Conservation (phyloP, 2,888 invertebrate species). For the Slavum lentiscoides region DNA sequence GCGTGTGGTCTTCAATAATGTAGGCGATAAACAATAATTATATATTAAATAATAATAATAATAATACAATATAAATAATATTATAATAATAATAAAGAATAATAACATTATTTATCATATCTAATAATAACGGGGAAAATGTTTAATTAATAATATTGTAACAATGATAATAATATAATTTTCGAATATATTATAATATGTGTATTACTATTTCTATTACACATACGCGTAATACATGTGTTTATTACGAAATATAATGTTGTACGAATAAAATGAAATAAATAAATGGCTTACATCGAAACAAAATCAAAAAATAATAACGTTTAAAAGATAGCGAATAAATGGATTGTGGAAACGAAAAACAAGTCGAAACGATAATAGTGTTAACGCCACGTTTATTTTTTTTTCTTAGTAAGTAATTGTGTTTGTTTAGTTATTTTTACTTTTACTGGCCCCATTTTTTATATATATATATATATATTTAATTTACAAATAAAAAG, state of each 20-base stretch:
- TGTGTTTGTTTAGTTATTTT: neutral
- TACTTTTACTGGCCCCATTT: slow-evolving; percentile 46
- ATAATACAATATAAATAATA: neutral
- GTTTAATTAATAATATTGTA: slow-evolving; percentile 4
- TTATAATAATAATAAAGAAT: neutral
- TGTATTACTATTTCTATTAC: too few relatives aligned
- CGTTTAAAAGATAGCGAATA: slow-evolving; percentile 15
- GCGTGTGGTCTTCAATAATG: slow-evolving; percentile 3
- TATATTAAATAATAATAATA: neutral
- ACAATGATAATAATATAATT: slow-evolving; percentile 3
- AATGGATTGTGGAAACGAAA: neutral
- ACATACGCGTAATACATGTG: neutral
- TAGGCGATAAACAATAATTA: slow-evolving; percentile 44
- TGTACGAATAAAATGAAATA: neutral
- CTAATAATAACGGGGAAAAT: too few relatives aligned
- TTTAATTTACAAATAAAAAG: too few relatives aligned
- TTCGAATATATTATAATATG: neutral
- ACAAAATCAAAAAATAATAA: slow-evolving; percentile 6
- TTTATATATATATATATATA: too few relatives aligned
- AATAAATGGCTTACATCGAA: neutral
- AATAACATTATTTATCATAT: too few relatives aligned
- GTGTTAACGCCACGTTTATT: neutral
- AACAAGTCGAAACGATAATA: slow-evolving; percentile 5
- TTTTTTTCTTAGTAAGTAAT: neutral
- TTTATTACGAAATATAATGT: neutral